Evolutionary conservation across 2,113 vertebrate species (phyloP).

Genomic region (Pelecanoides urinatrix): DNA sequence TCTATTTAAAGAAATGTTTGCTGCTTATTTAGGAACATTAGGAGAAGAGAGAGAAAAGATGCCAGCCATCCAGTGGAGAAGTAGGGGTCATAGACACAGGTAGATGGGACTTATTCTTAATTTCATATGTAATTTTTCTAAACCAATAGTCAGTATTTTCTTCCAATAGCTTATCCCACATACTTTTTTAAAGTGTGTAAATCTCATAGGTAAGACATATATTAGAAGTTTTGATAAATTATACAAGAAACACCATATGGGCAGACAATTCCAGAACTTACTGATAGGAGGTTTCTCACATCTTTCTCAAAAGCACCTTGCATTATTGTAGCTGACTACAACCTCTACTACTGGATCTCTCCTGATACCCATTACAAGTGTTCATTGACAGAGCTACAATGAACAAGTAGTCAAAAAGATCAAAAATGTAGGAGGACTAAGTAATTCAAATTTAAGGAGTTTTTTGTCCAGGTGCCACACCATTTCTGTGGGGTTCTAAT

Average conservation of each 20-base stretch:
- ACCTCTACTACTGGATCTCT: neutral
- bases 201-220: neutral
- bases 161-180: neutral
- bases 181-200: neutral
- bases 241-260: neutral
- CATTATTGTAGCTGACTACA: neutral
- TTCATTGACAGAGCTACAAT: neutral
- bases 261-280: neutral
- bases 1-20: neutral
- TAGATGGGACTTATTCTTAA: neutral
- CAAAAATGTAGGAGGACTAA: neutral
- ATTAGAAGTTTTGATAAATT: neutral
- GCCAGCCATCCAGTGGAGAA: neutral
- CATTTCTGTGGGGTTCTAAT: neutral
- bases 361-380: neutral
- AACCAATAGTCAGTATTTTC: neutral
- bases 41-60: neutral
- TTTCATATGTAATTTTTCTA: neutral
- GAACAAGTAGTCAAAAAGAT: neutral
- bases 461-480: neutral
- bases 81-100: neutral
- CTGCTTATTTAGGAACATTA: neutral
- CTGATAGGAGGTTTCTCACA: neutral
- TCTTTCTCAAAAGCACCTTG: neutral
- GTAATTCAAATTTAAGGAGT: neutral